phyloP scores from a whole-genome alignment of 1,140 invertebrate genomes.

The Hycleus cichorii region DNA sequence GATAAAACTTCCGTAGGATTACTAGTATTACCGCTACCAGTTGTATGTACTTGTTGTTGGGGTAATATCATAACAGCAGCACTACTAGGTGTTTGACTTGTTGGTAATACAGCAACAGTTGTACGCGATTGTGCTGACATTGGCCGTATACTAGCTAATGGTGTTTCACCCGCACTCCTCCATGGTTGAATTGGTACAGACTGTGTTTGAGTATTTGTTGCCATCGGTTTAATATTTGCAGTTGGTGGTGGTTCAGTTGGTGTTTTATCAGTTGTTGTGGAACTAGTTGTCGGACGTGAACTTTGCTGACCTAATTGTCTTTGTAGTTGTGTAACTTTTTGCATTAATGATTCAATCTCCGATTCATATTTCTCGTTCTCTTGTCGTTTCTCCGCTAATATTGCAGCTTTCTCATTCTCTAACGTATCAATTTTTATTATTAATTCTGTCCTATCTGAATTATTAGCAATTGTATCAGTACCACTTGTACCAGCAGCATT shows the following conservation, averaged over 20 bases:
- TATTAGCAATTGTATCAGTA: background rate
- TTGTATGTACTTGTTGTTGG: slow-evolving; percentile 53
- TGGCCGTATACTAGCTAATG: slow-evolving; percentile 84
- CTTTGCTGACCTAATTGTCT: slow-evolving; percentile 68
- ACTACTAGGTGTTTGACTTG: slow-evolving; percentile 43
- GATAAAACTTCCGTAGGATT: slow-evolving; percentile 48
- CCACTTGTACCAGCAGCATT: slow-evolving; percentile 17
- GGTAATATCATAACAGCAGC: slow-evolving; percentile 50
- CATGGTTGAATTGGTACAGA: slow-evolving; percentile 51
- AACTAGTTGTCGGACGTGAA: slow-evolving; percentile 58
- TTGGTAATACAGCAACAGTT: slow-evolving; percentile 66
- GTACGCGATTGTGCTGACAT: slow-evolving; percentile 71
- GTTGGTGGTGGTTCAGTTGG: slow-evolving; percentile 73
- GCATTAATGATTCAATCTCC: slow-evolving; percentile 66
- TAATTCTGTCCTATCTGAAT: slow-evolving; percentile 17
- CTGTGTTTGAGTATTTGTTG: slow-evolving; percentile 46
- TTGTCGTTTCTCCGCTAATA: slow-evolving; percentile 53
- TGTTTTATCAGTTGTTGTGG: slow-evolving; percentile 57
- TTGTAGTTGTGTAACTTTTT: slow-evolving; percentile 67
- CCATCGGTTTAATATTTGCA: slow-evolving; percentile 92
- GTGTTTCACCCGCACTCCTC: slow-evolving; percentile 62
- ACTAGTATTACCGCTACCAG: slow-evolving; percentile 39
- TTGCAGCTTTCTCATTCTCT: slow-evolving; percentile 62
- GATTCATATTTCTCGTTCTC: slow-evolving; percentile 54
- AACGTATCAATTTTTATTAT: slow-evolving; percentile 27